A percentile compares a stretch with the other conserved stretches of the same genome.
Evolutionary conservation across 2,113 vertebrate species (phyloP).

Genomic region (Gymnarchus niloticus): DNA sequence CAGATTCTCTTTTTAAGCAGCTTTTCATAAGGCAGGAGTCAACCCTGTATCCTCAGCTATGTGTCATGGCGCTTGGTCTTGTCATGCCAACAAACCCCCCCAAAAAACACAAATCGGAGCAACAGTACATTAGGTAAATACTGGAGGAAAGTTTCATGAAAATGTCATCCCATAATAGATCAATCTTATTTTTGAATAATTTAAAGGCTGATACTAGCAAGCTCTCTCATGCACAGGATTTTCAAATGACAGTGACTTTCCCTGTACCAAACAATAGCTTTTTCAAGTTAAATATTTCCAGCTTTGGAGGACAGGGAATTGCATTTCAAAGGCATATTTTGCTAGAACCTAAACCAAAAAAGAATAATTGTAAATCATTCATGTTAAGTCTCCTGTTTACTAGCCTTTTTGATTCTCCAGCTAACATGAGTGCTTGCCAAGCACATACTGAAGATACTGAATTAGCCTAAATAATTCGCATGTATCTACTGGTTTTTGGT

Average conservation of each 20-base stretch:
- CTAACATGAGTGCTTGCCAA: neutral
- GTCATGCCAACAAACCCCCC: neutral
- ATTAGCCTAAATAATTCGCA: neutral
- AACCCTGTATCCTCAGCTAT: neutral
- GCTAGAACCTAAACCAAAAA: neutral
- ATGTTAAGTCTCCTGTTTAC: neutral
- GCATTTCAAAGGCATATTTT: too few species aligned
- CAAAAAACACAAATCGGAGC: neutral
- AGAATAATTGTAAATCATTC: neutral
- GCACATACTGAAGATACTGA: neutral
- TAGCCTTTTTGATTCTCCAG: neutral
- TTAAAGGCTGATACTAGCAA: neutral
- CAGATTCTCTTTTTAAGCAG: conserved; percentile 28
- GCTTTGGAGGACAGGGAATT: neutral
- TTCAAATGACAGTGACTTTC: too few species aligned
- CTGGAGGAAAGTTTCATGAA: too few species aligned
- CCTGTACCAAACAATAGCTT: too few species aligned
- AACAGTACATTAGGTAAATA: neutral
- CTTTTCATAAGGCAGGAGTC: conserved; percentile 18
- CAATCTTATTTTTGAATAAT: too few species aligned
- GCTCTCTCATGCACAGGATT: too few species aligned
- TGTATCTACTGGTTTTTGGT: neutral
- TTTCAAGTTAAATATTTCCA: neutral
- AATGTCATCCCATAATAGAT: too few species aligned
- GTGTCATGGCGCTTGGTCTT: neutral